Conservation (phyloP, 2,113 vertebrate species). For the Erythrolamprus reginae region DNA sequence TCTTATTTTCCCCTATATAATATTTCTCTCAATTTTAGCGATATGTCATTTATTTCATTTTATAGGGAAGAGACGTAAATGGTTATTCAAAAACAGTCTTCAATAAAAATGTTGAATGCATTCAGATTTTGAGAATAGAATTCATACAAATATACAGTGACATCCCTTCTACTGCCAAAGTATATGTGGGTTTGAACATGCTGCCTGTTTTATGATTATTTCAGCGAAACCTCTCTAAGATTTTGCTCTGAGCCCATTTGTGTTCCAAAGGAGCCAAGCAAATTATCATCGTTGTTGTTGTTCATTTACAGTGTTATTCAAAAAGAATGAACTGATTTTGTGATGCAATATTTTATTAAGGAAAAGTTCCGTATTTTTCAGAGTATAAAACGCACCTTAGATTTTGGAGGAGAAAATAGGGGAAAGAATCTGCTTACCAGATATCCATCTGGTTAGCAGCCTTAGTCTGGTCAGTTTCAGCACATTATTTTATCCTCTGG, state of each 20-base stretch:
- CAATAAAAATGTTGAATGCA: conserved; percentile 50
- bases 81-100: conserved; percentile 40
- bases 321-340: too few species aligned
- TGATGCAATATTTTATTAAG: too few species aligned
- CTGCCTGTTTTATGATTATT: conserved; percentile 63
- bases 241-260: conserved; percentile 58
- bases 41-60: conserved; percentile 31
- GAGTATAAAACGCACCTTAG: too few species aligned
- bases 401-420: too few species aligned
- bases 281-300: neutral
- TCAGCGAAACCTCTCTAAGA: conserved; percentile 66
- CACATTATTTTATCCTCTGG: too few species aligned
- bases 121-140: conserved; percentile 40
- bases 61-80: conserved; percentile 34
- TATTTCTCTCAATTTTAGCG: conserved; percentile 18
- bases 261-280: conserved; percentile 61
- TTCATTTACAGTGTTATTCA: too few species aligned
- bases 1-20: conserved; percentile 7
- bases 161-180: too few species aligned
- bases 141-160: conserved; percentile 59
- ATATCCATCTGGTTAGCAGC: too few species aligned
- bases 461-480: too few species aligned
- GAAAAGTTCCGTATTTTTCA: too few species aligned
- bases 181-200: conserved; percentile 48
- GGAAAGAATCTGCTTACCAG: too few species aligned